Evolutionary conservation across 1,140 invertebrate species (phyloP), one percentile per base, ranked within the genome.

Genomic region (Heliothis subflexa): DNA sequence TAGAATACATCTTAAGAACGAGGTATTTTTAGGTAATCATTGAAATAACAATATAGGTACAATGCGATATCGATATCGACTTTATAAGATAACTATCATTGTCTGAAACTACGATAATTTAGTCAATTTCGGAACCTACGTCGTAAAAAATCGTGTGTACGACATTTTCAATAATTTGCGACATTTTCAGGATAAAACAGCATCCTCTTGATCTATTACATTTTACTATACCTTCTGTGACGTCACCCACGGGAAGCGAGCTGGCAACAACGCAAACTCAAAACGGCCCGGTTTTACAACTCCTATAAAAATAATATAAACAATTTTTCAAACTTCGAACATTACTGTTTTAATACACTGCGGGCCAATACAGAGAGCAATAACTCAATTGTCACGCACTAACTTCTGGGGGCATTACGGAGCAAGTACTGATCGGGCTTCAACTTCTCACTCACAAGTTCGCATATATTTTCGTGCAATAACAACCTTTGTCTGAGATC

Each of bases 401-500:
- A 75, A 75, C 73, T 75, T 62, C 4, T 28, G 45, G 14, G 40
- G 14, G 73, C 21, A 75, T 75, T 64, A 64, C 57, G 14, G 57
- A 62, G 64, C 78, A 62, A 78, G 45, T 70, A 50, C 62, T 71
- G 78, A 82, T 81, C 81, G 80, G 49, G 77, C 74, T 83, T 78
- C 79, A 86, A 86, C 81, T 86, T 84, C 73, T 74, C 79, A 78
- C 71, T 80, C 73, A 49, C 73, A 83, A 83, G 70, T 82, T 71
- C 49, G 78, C 78, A 80, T 83, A 83, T 79, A 82, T 84, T 81
- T 81, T 81, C 81, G 40, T 68, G 50, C 61, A 77, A 77, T 78
- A 78, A 77, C 71, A 74, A 85, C 85, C 82, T 86, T 88, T 87
- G 85, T 86, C 83, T 83, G 86, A 74, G 83, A 89, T 90, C 89